These are phyloP conservation scores for Anthoscopus minutus DNA, from an alignment of 2,113 vertebrate genomes.

Conservation along the genomic window DNA sequence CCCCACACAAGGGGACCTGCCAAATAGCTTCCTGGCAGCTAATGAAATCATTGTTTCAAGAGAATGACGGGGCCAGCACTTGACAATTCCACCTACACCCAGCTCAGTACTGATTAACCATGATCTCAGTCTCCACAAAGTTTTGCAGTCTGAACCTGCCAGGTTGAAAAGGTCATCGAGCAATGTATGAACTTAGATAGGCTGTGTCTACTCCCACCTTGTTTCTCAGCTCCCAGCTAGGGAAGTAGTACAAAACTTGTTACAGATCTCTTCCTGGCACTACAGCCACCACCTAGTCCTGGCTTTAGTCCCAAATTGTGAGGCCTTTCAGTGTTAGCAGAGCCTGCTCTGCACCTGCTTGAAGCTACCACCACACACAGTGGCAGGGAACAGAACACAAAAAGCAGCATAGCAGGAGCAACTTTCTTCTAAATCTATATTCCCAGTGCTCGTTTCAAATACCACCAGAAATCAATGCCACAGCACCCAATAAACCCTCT, in stretches of 20 bases:
- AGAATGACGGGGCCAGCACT: not conserved
- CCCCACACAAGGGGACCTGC: not conserved
- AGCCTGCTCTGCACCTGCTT: not conserved
- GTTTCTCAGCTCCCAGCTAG: not conserved
- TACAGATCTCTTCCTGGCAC: accelerated
- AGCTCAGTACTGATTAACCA: not conserved
- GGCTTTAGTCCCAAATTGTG: not conserved
- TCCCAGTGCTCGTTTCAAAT: not conserved
- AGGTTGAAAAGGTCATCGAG: not conserved
- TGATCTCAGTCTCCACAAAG: not conserved
- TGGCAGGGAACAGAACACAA: not conserved
- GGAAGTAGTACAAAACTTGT: not conserved
- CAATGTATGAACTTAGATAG: constrained; percentile 8
- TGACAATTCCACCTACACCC: not conserved
- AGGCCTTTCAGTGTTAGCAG: not conserved
- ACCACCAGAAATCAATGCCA: not conserved
- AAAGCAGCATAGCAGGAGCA: not conserved
- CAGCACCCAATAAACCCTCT: not conserved
- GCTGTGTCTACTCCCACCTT: not conserved
- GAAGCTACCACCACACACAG: not conserved
- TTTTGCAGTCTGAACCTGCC: not conserved
- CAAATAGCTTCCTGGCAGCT: constrained; percentile 6
- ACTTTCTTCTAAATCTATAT: not conserved
- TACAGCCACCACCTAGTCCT: not conserved
- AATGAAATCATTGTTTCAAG: not conserved